Evolutionary conservation across 2,888 invertebrate genomes (phyloP).

Genomic region (Eristalinus aeneus): DNA sequence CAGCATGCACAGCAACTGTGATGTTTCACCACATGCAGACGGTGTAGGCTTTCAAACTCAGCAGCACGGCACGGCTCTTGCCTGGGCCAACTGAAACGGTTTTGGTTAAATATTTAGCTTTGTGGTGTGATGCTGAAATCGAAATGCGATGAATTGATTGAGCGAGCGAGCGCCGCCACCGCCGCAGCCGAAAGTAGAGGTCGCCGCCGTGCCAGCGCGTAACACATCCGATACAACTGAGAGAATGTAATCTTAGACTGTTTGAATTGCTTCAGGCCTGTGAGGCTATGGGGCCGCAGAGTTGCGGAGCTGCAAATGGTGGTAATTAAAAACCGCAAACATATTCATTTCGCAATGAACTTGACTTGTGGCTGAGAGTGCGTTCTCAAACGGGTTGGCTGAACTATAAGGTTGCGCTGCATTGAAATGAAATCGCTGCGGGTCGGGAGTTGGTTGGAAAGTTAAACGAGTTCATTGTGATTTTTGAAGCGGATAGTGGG

Average conservation of each 20-base stretch:
- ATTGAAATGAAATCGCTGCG: background rate
- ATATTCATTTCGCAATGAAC: conserved; percentile 67
- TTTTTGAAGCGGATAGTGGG: too few species aligned
- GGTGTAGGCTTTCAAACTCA: conserved; percentile 47
- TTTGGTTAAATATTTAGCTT: conserved; percentile 33
- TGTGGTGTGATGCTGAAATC: conserved; percentile 61
- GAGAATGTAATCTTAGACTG: conserved; percentile 44
- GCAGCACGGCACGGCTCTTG: conserved; percentile 1
- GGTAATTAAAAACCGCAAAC: conserved; percentile 67
- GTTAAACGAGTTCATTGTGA: background rate
- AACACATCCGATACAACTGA: conserved; percentile 48
- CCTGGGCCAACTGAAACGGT: conserved; percentile 32
- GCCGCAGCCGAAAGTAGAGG: conserved; percentile 14
- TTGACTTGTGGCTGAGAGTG: conserved; percentile 57
- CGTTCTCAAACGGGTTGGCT: conserved; percentile 24
- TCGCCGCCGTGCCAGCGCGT: background rate
- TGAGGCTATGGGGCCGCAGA: background rate
- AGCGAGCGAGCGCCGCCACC: conserved; percentile 10
- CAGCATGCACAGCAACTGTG: background rate
- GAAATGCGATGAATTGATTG: conserved; percentile 63
- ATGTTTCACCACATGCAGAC: conserved; percentile 40
- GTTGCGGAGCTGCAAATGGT: background rate
- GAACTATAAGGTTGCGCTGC: conserved; percentile 19
- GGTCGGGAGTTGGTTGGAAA: background rate
- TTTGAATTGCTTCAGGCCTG: conserved; percentile 28